Conservation (phyloP, 2,113 vertebrate genomes). For the Cavia aperea region DNA sequence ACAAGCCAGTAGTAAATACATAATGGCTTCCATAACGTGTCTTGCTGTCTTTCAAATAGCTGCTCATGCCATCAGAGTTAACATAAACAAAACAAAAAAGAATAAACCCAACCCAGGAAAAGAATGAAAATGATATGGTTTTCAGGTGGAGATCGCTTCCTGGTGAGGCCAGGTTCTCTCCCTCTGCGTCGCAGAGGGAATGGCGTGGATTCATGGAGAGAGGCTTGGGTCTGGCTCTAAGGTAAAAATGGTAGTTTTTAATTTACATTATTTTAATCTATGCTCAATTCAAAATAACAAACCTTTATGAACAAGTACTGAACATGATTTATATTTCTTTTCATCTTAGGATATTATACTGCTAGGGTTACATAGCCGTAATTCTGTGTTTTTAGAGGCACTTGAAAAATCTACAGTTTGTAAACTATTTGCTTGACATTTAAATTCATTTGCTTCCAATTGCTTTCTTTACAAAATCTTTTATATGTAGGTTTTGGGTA, state of each 20-base stretch:
- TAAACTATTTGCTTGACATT: neutral
- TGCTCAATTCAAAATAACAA: neutral
- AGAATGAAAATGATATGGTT: too few species aligned
- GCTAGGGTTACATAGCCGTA: neutral
- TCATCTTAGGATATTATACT: neutral
- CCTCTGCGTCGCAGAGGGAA: too few species aligned
- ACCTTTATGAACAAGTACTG: neutral
- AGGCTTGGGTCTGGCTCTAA: neutral
- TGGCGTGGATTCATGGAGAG: too few species aligned
- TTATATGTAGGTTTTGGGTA: neutral
- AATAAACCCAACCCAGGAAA: too few species aligned
- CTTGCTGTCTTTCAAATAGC: too few species aligned
- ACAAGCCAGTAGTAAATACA: too few species aligned
- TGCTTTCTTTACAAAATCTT: neutral
- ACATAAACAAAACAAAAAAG: too few species aligned
- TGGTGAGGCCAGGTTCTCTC: too few species aligned
- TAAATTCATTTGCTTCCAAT: neutral
- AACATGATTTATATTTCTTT: neutral
- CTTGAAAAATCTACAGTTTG: neutral
- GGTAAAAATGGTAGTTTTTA: neutral
- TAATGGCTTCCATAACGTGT: too few species aligned
- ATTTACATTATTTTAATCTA: neutral
- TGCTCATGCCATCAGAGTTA: too few species aligned
- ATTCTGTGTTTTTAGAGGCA: neutral
- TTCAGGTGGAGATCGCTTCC: too few species aligned